phyloP scores from a whole-genome alignment of 2,797 vertebrate species.

The Loris lydekkerianus region DNA sequence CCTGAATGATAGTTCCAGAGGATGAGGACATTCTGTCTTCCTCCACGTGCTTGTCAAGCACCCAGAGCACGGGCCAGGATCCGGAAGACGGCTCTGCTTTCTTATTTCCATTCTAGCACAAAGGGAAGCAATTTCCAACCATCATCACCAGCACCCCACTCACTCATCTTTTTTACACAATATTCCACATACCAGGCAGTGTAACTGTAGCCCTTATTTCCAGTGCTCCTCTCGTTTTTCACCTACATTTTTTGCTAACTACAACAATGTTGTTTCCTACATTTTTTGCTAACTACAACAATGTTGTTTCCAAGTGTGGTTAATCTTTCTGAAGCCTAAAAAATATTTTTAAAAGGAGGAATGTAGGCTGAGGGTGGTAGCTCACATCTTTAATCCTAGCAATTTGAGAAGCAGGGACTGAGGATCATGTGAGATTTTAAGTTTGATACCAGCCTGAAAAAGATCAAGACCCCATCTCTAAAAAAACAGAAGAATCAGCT shows the following conservation, averaged over 20 bases:
- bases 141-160: background rate
- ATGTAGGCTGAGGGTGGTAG: background rate
- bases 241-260: background rate
- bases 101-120: slow-evolving; percentile 83
- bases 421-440: background rate
- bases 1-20: slow-evolving; percentile 89
- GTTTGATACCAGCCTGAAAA: background rate
- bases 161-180: background rate
- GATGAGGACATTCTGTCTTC: slow-evolving; percentile 88
- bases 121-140: background rate
- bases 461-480: background rate
- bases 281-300: background rate
- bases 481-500: background rate
- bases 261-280: background rate
- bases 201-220: background rate
- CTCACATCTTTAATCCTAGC: background rate
- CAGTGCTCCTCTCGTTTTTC: too few species aligned
- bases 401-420: background rate
- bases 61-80: slow-evolving; percentile 74
- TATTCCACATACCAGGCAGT: background rate
- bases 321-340: background rate
- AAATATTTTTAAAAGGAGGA: background rate
- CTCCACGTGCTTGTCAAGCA: slow-evolving; percentile 74
- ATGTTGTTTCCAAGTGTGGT: background rate
- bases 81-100: slow-evolving; percentile 70